These are phyloP conservation scores for Mystacides longicornis DNA, from an alignment of 2,888 invertebrate species.

Conservation along the genomic window DNA sequence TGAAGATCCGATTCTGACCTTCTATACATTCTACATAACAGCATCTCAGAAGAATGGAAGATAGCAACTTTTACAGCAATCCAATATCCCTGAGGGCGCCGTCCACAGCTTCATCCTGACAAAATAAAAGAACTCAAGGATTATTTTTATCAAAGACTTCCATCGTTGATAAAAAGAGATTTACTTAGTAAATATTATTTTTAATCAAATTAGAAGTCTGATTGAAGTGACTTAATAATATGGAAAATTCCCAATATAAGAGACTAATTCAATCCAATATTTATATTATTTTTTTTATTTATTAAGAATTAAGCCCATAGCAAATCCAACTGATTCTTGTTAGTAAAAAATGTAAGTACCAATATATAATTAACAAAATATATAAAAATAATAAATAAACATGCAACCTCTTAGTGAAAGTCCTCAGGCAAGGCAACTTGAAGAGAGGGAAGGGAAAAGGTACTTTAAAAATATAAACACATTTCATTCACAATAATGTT, in stretches of 20 bases:
- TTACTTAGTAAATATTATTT: too few relatives aligned
- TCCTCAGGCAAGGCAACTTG: not conserved
- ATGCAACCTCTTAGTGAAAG: not conserved
- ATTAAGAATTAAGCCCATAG: not conserved
- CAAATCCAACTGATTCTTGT: not conserved
- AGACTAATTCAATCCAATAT: too few relatives aligned
- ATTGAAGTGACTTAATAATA: too few relatives aligned
- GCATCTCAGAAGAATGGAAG: not conserved
- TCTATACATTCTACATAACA: not conserved
- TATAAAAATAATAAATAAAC: not conserved
- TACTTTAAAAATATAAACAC: not conserved
- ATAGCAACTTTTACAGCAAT: slow-evolving; percentile 15
- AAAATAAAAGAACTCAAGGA: slow-evolving; percentile 10
- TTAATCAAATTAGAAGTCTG: too few relatives aligned
- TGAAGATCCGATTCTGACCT: too few relatives aligned
- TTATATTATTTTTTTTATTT: too few relatives aligned
- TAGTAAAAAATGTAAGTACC: not conserved
- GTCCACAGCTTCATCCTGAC: slow-evolving; percentile 25
- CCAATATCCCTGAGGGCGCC: slow-evolving; percentile 25
- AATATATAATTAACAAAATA: not conserved
- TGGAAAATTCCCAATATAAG: too few relatives aligned
- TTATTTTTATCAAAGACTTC: too few relatives aligned
- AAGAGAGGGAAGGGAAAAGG: not conserved
- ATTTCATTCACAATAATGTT: too few relatives aligned
- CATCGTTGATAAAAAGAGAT: too few relatives aligned